These are phyloP conservation scores for Gymnobelideus leadbeateri DNA, from an alignment of 2,113 vertebrate genomes.

Conservation along the genomic window DNA sequence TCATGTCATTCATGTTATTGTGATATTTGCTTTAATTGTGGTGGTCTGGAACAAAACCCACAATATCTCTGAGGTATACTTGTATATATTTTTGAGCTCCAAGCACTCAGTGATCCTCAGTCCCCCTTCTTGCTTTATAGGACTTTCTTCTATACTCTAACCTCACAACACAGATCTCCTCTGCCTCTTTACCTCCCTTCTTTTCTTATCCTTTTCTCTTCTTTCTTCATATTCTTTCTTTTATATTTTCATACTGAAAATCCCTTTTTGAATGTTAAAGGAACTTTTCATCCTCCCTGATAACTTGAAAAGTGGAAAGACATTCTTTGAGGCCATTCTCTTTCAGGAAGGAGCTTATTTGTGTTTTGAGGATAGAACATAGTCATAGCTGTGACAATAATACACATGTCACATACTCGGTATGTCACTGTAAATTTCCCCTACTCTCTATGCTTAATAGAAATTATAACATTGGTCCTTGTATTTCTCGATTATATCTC, in stretches of 20 bases:
- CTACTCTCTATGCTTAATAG: neutral
- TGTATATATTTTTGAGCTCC: neutral
- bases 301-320: neutral
- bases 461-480: neutral
- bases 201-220: neutral
- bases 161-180: neutral
- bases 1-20: neutral
- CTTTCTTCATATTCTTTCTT: neutral
- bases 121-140: neutral
- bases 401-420: neutral
- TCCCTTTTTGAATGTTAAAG: neutral
- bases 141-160: neutral
- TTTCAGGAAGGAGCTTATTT: neutral
- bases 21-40: neutral
- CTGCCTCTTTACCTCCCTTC: neutral
- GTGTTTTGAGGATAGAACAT: neutral
- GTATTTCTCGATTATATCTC: neutral
- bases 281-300: neutral
- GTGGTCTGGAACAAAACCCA: neutral
- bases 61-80: neutral
- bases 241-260: neutral
- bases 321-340: neutral
- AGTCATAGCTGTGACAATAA: neutral
- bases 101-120: neutral
- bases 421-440: neutral